These are phyloP conservation scores for Oryzias melastigma DNA, from an alignment of 2,113 vertebrate genomes.

Conservation along the genomic window DNA sequence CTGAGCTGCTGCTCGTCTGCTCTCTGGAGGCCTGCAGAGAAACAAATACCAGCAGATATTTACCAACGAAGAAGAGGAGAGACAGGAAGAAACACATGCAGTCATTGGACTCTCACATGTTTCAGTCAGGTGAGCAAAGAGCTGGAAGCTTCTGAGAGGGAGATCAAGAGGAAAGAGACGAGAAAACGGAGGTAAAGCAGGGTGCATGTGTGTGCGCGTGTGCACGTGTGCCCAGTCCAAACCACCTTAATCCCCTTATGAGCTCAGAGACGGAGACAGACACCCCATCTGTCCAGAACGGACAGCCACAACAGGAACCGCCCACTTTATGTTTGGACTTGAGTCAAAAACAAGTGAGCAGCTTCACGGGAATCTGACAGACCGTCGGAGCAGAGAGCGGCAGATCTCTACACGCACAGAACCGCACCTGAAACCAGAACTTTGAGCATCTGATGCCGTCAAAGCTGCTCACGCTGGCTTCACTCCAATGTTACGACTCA, in stretches of 20 bases:
- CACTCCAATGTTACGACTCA: not conserved
- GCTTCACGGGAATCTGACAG: no score
- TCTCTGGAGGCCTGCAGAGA: constrained; percentile 75
- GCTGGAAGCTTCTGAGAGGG: not conserved
- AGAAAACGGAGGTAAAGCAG: constrained; percentile 10
- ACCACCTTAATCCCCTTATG: constrained; percentile 70
- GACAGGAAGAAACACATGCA: not conserved
- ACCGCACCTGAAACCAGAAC: not conserved
- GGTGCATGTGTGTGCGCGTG: not conserved
- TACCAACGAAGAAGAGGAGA: not conserved
- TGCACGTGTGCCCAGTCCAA: constrained; percentile 9
- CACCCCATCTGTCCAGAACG: constrained; percentile 57
- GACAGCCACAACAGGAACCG: constrained; percentile 15
- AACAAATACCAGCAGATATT: constrained; percentile 32
- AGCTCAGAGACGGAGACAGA: constrained; percentile 63
- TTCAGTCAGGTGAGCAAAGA: not conserved
- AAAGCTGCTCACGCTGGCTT: not conserved
- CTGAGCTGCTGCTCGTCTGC: constrained; percentile 63
- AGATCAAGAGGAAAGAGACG: not conserved
- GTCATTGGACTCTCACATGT: constrained; percentile 30
- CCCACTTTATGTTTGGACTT: constrained; percentile 1
- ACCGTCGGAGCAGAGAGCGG: not conserved
- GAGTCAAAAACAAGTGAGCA: not conserved
- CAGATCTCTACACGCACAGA: not conserved
- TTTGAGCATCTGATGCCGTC: not conserved